These are phyloP conservation scores for Momotus momota DNA, from an alignment of 2,797 vertebrate species.

Conservation along the genomic window DNA sequence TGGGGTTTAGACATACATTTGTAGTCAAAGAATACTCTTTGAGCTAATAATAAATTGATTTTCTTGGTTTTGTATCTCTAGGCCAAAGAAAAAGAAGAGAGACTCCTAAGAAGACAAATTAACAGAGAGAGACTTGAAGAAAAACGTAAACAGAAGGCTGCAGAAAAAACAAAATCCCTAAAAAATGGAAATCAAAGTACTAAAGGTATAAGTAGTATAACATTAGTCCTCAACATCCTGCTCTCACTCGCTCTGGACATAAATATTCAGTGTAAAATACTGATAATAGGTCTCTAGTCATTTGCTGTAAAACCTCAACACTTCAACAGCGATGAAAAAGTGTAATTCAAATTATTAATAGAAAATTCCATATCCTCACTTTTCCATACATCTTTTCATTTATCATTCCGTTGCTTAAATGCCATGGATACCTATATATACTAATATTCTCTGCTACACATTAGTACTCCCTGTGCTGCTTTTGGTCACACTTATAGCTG, in stretches of 20 bases:
- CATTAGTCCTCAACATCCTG: not conserved
- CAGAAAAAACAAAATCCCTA: constrained; percentile 82
- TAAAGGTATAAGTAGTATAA: constrained; percentile 18
- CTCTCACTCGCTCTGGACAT: rapidly evolving
- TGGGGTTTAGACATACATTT: not conserved
- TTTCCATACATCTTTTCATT: not conserved
- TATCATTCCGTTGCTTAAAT: not conserved
- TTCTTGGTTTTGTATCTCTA: constrained; percentile 64
- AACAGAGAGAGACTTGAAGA: constrained; percentile 96
- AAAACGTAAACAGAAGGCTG: constrained; percentile 91
- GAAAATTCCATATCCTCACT: not conserved
- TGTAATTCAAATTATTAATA: not conserved
- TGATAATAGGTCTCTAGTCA: not conserved
- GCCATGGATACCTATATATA: not conserved
- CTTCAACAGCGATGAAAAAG: not conserved
- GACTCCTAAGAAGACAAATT: constrained; percentile 91
- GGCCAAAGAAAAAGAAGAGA: constrained; percentile 98
- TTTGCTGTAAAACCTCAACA: not conserved
- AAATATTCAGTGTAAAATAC: not conserved
- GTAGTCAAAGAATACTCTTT: not conserved
- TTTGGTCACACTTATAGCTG: not conserved
- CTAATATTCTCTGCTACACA: not conserved
- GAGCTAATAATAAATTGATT: not conserved
- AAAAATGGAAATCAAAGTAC: constrained; percentile 84
- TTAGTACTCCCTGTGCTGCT: not conserved